Conservation (phyloP, 2,113 vertebrate species). For the Campylorhamphus procurvoides region DNA sequence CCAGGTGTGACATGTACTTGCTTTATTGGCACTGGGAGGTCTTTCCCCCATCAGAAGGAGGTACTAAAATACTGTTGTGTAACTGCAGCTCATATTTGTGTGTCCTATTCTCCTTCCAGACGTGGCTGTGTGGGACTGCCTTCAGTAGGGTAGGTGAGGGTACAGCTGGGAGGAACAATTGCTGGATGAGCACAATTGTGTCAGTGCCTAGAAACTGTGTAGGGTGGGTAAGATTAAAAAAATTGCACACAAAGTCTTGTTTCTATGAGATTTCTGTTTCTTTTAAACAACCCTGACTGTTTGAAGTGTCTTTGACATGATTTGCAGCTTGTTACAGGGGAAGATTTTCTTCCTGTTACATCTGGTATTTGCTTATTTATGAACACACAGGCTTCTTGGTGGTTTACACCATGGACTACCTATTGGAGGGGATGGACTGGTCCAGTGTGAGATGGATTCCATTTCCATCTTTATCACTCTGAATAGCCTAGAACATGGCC, state of each 20-base stretch:
- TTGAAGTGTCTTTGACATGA: background rate
- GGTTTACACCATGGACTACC: background rate
- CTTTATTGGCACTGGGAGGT: background rate
- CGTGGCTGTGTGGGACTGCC: background rate
- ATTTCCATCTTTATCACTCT: background rate
- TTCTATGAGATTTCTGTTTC: background rate
- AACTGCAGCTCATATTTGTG: background rate
- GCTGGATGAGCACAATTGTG: background rate
- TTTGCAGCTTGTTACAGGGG: background rate
- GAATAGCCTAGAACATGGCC: background rate
- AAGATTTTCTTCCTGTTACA: background rate
- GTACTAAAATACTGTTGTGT: background rate
- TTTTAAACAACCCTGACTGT: background rate
- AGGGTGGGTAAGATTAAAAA: background rate
- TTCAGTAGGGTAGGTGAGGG: background rate
- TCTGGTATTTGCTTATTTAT: background rate
- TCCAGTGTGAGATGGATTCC: background rate
- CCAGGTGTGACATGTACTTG: background rate
- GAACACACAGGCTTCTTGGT: background rate
- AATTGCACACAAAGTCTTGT: background rate
- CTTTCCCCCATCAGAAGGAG: background rate
- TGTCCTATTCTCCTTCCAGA: background rate
- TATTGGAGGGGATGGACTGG: background rate
- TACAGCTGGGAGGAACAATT: background rate
- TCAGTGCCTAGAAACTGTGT: background rate